Percentiles rank a stretch among this genome's conserved stretches.
These are phyloP conservation scores for Cydia strobilella DNA, from an alignment of 1,140 invertebrate species.

Conservation along the genomic window DNA sequence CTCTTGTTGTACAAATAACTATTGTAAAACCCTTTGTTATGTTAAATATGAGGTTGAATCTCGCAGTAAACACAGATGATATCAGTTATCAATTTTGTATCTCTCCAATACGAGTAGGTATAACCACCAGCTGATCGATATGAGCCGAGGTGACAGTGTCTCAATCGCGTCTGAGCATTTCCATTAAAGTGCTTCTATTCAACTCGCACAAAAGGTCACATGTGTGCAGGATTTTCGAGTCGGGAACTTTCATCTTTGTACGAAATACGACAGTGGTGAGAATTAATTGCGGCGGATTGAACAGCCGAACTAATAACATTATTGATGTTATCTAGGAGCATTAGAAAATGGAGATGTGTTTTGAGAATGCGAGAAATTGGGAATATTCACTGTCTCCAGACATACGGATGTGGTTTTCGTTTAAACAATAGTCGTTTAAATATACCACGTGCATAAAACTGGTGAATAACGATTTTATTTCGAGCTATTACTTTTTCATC, in stretches of 20 bases:
- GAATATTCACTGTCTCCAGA: no score
- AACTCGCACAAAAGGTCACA: neutral
- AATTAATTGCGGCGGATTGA: neutral
- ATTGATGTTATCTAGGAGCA: neutral
- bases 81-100: neutral
- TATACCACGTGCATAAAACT: neutral
- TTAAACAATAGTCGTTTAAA: neutral
- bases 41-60: neutral
- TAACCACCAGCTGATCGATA: neutral
- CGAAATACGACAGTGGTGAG: neutral
- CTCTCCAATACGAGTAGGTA: neutral
- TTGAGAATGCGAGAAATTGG: neutral
- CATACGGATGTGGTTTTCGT: neutral
- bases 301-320: neutral
- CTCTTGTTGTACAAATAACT: no score
- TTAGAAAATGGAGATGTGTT: neutral
- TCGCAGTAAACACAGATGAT: neutral
- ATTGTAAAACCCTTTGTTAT: neutral
- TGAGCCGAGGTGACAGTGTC: neutral
- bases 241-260: neutral
- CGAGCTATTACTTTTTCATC: no score
- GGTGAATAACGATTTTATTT: no score
- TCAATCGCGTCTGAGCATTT: conserved; percentile 5
- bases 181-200: neutral
- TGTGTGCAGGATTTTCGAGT: neutral